Conservation (phyloP, 2,113 vertebrate species). For the Semicossyphus pulcher region DNA sequence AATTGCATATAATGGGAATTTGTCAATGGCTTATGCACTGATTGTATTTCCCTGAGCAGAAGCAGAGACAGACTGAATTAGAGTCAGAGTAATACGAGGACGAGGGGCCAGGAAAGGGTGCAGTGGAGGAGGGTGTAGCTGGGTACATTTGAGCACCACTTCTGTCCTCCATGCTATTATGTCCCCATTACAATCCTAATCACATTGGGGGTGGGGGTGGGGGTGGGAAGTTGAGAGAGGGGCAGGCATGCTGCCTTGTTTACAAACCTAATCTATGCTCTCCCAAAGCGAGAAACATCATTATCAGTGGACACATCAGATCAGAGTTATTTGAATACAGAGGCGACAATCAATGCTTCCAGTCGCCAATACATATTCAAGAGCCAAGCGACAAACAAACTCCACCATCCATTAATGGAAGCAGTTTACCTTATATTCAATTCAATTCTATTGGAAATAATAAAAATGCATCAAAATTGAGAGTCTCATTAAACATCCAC, state of each 20-base stretch:
- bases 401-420: neutral
- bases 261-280: slow-evolving; percentile 58
- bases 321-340: slow-evolving; percentile 33
- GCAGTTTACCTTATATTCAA: neutral
- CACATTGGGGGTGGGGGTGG: slow-evolving; percentile 28
- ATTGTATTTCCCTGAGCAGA: slow-evolving; percentile 69
- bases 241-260: slow-evolving; percentile 37
- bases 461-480: too few species aligned
- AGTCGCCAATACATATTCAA: slow-evolving; percentile 47
- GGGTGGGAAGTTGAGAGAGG: slow-evolving; percentile 19
- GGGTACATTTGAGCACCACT: slow-evolving; percentile 37
- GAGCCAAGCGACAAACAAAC: neutral
- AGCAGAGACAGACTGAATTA: slow-evolving; percentile 51
- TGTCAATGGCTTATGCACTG: slow-evolving; percentile 70
- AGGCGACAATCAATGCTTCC: slow-evolving; percentile 34
- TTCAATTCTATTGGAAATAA: too few species aligned
- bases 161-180: slow-evolving; percentile 52
- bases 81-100: slow-evolving; percentile 1
- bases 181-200: slow-evolving; percentile 59
- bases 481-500: too few species aligned
- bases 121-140: neutral
- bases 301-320: slow-evolving; percentile 43
- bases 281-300: slow-evolving; percentile 36
- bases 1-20: slow-evolving; percentile 78
- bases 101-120: neutral